phyloP scores from a whole-genome alignment of 2,888 invertebrate species.

The Oxytorus armatus region DNA sequence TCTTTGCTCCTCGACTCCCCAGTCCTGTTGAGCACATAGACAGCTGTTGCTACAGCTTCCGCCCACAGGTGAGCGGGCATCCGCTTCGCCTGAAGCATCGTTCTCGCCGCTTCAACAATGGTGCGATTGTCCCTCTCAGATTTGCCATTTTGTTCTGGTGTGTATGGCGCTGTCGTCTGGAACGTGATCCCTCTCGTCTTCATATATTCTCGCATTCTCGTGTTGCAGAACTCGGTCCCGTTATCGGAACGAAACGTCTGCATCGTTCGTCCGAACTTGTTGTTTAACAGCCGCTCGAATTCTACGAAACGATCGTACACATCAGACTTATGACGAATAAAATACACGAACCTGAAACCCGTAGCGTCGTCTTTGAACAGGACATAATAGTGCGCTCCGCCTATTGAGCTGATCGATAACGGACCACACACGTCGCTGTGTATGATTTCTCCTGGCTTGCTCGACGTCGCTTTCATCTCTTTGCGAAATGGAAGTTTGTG shows the following conservation, averaged over 20 bases:
- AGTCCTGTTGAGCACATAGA: conserved; percentile 35
- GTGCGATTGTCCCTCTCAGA: conserved; percentile 47
- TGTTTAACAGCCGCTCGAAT: conserved; percentile 34
- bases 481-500: conserved; percentile 54
- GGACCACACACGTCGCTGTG: conserved; percentile 60
- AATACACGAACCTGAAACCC: conserved; percentile 55
- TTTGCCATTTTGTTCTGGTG: conserved; percentile 59
- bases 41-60: conserved; percentile 29
- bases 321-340: conserved; percentile 53
- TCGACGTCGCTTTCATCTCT: neutral
- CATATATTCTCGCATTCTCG: conserved; percentile 47
- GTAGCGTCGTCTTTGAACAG: conserved; percentile 56
- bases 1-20: neutral
- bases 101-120: conserved; percentile 51
- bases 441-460: conserved; percentile 42
- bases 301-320: conserved; percentile 53
- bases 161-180: conserved; percentile 55
- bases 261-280: conserved; percentile 56
- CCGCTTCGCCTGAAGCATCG: conserved; percentile 47
- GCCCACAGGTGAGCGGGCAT: conserved; percentile 23
- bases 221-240: conserved; percentile 55
- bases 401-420: conserved; percentile 17
- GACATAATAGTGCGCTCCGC: conserved; percentile 45
- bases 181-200: conserved; percentile 38
- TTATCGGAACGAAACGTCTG: conserved; percentile 58